A percentile compares a stretch with the other conserved stretches of the same genome.
These are phyloP conservation scores for Poecilia latipinna DNA, from an alignment of 2,113 vertebrate genomes.

Conservation along the genomic window DNA sequence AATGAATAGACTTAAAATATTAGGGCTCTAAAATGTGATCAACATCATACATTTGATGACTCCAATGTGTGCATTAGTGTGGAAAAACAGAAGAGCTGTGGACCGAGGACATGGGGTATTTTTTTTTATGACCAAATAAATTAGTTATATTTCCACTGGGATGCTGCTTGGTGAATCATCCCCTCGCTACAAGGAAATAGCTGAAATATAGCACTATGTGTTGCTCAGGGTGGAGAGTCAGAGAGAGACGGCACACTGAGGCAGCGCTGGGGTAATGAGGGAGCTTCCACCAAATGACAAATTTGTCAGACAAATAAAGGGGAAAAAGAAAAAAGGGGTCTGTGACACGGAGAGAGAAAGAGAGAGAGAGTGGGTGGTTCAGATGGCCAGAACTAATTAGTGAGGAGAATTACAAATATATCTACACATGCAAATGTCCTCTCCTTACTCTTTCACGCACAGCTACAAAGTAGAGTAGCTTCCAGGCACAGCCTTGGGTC, in stretches of 20 bases:
- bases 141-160: slow-evolving; percentile 25
- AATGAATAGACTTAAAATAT: background rate
- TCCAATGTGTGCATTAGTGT: background rate
- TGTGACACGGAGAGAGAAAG: slow-evolving; percentile 25
- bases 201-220: slow-evolving; percentile 37
- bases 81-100: background rate
- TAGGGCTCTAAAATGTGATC: background rate
- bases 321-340: slow-evolving; percentile 25
- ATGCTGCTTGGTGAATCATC: slow-evolving; percentile 53
- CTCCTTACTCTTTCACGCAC: background rate
- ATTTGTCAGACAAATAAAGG: slow-evolving; percentile 38
- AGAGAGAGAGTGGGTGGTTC: slow-evolving; percentile 48
- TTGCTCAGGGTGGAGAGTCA: slow-evolving; percentile 26
- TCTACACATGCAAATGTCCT: slow-evolving; percentile 7
- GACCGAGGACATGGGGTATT: slow-evolving; percentile 7
- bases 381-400: slow-evolving; percentile 58
- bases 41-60: background rate
- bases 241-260: slow-evolving; percentile 24
- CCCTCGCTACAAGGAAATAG: slow-evolving; percentile 26
- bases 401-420: slow-evolving; percentile 46
- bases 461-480: slow-evolving; percentile 19
- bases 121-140: slow-evolving; percentile 30
- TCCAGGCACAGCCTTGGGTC: slow-evolving; percentile 49
- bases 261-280: slow-evolving; percentile 36
- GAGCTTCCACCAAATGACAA: slow-evolving; percentile 38